phyloP scores from a whole-genome alignment of 2,888 invertebrate species.

The Ametastegia equiseti region DNA sequence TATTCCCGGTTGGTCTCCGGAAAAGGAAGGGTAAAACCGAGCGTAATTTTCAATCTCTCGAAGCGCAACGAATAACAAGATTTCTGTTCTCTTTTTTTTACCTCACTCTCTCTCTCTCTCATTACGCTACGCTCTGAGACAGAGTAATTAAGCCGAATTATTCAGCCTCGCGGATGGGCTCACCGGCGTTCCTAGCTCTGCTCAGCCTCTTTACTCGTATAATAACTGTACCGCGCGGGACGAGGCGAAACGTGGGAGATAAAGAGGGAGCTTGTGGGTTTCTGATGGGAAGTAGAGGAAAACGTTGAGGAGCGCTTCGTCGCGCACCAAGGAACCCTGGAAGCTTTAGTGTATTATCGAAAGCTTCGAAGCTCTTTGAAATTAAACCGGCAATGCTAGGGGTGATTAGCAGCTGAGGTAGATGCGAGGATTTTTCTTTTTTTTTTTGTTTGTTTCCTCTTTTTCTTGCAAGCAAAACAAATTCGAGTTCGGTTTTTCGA shows the following conservation, averaged over 20 bases:
- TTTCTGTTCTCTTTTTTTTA: too few species aligned
- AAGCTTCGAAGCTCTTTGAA: slow-evolving; percentile 5
- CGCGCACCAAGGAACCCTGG: neutral
- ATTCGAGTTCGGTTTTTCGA: neutral
- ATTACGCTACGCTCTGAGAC: slow-evolving; percentile 46
- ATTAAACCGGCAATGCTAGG: slow-evolving; percentile 23
- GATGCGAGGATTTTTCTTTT: neutral
- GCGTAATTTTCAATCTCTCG: slow-evolving; percentile 42
- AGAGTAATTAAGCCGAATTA: slow-evolving; percentile 70
- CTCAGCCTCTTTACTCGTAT: slow-evolving; percentile 36
- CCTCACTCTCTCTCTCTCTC: too few species aligned
- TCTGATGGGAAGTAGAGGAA: neutral
- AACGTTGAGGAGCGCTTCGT: neutral
- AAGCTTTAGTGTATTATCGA: slow-evolving; percentile 26
- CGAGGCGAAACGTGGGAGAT: neutral
- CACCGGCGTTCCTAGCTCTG: slow-evolving; percentile 23
- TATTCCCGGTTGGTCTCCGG: neutral
- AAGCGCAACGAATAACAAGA: slow-evolving; percentile 47
- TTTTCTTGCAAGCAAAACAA: neutral
- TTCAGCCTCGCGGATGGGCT: slow-evolving; percentile 59
- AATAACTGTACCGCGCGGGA: slow-evolving; percentile 34
- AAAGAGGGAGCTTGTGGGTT: neutral
- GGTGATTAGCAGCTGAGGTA: slow-evolving; percentile 11
- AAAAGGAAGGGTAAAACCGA: slow-evolving; percentile 31
- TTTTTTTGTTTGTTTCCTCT: neutral